Evolutionary conservation across 2,113 vertebrate genomes (phyloP).

Genomic region (Xenus cinereus): DNA sequence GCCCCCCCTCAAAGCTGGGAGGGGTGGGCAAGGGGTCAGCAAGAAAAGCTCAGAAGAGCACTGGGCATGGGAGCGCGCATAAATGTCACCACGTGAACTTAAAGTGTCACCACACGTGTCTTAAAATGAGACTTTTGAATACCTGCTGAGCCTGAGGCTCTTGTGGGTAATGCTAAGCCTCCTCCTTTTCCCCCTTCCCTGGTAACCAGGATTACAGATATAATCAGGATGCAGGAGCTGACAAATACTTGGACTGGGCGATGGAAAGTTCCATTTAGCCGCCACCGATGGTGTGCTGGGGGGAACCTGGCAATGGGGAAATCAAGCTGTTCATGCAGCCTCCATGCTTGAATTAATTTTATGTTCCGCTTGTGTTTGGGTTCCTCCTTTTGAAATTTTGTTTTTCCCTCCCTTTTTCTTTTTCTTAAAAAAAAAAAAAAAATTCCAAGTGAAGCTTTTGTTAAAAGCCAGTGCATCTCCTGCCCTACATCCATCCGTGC

Average conservation of each 20-base stretch:
- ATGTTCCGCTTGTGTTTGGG: not conserved
- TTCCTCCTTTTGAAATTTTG: not conserved
- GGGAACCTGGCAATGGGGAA: not conserved
- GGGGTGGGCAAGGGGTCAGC: rapidly evolving
- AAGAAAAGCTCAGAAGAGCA: not conserved
- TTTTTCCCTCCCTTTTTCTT: not conserved
- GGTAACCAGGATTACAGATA: constrained; percentile 38
- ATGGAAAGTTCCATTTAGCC: constrained; percentile 72
- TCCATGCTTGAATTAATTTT: constrained; percentile 24
- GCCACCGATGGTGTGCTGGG: not conserved
- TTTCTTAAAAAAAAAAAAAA: not conserved
- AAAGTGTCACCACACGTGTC: too few relatives aligned
- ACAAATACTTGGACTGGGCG: constrained; percentile 61
- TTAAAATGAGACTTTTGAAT: rapidly evolving
- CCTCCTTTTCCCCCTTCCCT: not conserved
- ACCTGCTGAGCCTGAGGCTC: not conserved
- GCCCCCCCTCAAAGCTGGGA: not conserved
- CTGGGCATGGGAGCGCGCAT: not conserved
- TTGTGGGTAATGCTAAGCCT: not conserved
- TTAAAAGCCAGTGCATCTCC: not conserved
- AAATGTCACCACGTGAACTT: not conserved
- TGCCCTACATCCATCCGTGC: not conserved
- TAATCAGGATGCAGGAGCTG: constrained; percentile 67
- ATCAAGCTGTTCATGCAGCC: not conserved
- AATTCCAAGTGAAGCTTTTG: not conserved